Evolutionary conservation across 2,113 vertebrate species (phyloP).

Genomic region (Dolichallabes microphthalmus): DNA sequence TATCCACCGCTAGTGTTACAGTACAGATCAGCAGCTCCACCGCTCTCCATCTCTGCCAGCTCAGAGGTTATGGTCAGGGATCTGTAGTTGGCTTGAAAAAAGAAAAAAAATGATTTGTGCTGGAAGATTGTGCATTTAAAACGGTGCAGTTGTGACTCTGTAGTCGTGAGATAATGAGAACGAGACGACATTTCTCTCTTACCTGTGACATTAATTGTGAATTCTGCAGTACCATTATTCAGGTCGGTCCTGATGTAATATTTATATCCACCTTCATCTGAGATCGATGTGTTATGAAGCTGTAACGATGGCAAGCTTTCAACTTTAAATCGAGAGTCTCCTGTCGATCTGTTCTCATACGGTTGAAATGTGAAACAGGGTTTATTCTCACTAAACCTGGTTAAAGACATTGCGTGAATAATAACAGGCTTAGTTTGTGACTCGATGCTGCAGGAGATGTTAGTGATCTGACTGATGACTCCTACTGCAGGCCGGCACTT

Average conservation of each 20-base stretch:
- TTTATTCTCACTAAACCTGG: fast-evolving
- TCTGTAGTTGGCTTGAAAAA: too few relatives aligned
- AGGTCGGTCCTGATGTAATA: neutral
- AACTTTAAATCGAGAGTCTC: neutral
- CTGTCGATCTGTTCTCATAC: fast-evolving
- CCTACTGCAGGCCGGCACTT: conserved; percentile 11
- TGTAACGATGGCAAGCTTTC: conserved; percentile 59
- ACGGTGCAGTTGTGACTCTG: neutral
- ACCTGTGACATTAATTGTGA: conserved; percentile 59
- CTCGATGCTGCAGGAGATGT: conserved; percentile 25
- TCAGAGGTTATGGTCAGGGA: conserved; percentile 29
- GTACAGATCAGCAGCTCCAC: conserved; percentile 6
- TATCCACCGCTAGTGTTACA: conserved; percentile 62
- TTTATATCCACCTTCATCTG: conserved; percentile 34
- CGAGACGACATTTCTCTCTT: conserved; percentile 28
- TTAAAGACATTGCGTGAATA: neutral
- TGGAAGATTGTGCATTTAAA: too few relatives aligned
- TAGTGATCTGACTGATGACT: conserved; percentile 14
- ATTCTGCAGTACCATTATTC: fast-evolving
- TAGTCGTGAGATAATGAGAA: neutral
- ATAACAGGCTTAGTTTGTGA: fast-evolving
- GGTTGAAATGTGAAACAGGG: neutral
- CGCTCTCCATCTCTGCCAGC: neutral
- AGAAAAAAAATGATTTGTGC: too few relatives aligned
- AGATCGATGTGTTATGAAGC: conserved; percentile 50